Evolutionary conservation across 2,797 vertebrate genomes (phyloP), one percentile per base, ranked within the genome.

Genomic region (Ibycter americanus): DNA sequence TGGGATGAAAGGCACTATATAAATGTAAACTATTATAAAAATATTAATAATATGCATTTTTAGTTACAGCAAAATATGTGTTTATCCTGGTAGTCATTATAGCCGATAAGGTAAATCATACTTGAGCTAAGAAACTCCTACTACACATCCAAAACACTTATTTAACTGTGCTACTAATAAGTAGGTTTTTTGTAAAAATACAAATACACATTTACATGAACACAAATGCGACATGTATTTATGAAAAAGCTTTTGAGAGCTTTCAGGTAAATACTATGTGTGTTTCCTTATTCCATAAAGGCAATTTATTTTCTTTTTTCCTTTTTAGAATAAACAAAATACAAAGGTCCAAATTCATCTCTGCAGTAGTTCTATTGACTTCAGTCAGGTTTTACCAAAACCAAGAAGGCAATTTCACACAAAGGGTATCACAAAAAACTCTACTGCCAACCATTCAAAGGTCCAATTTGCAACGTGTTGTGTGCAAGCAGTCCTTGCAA

Each of bases 81-180:
- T 91, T 94, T 96, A 58, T 87, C 58, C 84, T 76, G 54, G 61
- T 91, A 94, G 87, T 86, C 82, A 66, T 95, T 96, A 68, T 36
- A 93, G 89, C 15, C 32, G n/a, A 96, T 94, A 91, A 93, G 87
- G 94, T 86, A 96, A 96, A 94, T 90, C 90, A 87, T 0, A 3
- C 58, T 91, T 92, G 81, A 95, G 76, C 42, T 93, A 78, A 86
- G 90, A 87, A 95, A 96, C 76, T 96, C 82, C 87, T 95, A 86
- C 76, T 78, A 55, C 51, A 89, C 62, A 66, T 72, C 61, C 82
- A 96, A 96, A 97, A 95, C 70, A 96, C 66, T 96, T 94, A 97
- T 97, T 97, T 97, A 94, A 86, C 96, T 91, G 78, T 76, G 92
- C 70, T 88, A 47, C 89, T 96, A 97, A 96, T 95, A 91, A 89